A percentile compares a stretch with the other conserved stretches of the same genome.
Evolutionary conservation across 64 coral and sea anemone genomes (phyloP).

Genomic region (Actinia tenebrosa): DNA sequence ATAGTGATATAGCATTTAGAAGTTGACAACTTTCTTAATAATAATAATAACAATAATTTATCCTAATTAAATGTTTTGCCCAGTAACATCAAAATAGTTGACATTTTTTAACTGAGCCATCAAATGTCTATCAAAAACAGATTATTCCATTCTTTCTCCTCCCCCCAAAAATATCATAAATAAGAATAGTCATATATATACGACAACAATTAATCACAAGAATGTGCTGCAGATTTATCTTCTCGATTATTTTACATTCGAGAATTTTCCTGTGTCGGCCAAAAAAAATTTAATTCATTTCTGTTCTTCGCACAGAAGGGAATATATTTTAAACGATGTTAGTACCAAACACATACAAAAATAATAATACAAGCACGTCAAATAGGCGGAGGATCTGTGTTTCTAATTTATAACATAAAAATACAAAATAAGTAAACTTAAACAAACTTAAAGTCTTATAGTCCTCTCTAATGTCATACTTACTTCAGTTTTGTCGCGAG

Average conservation of each 20-base stretch:
- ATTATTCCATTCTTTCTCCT: background rate
- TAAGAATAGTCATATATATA: background rate
- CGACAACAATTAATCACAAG: background rate
- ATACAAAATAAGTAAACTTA: background rate
- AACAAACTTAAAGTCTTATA: background rate
- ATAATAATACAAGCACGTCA: background rate
- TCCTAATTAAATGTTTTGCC: background rate
- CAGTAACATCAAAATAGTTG: too few species aligned
- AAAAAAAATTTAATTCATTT: background rate
- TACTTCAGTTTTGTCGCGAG: constrained; percentile 96
- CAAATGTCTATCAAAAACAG: background rate
- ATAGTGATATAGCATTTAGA: too few species aligned
- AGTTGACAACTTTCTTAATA: too few species aligned
- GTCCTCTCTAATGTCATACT: background rate
- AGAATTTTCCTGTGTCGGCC: background rate
- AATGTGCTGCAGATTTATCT: background rate
- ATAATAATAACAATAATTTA: too few species aligned
- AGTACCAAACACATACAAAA: background rate
- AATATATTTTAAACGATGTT: background rate
- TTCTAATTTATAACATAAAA: background rate
- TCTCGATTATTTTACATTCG: background rate
- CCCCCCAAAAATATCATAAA: background rate
- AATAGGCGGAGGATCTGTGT: background rate
- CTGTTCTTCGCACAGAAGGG: background rate
- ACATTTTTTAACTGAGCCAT: background rate